These are phyloP conservation scores for Parotia lawesii DNA, from an alignment of 2,113 vertebrate species.

Conservation along the genomic window DNA sequence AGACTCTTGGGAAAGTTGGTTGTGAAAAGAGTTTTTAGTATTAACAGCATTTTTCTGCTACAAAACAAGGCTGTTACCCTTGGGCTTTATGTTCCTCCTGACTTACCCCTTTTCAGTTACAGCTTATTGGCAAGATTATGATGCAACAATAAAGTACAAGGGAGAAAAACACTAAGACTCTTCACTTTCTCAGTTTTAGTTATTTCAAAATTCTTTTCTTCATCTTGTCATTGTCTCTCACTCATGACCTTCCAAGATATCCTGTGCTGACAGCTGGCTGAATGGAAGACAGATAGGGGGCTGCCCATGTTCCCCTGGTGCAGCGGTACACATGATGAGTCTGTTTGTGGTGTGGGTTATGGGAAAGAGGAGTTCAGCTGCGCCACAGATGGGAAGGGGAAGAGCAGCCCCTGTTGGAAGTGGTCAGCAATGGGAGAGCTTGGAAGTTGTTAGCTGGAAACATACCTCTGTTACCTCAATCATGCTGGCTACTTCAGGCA, in stretches of 20 bases:
- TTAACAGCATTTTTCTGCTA: background rate
- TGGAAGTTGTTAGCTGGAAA: background rate
- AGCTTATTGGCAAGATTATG: background rate
- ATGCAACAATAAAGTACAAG: background rate
- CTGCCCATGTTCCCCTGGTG: background rate
- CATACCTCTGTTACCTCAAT: background rate
- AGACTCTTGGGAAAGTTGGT: background rate
- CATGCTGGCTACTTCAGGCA: accelerated
- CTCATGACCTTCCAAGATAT: background rate
- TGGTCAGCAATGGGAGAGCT: background rate
- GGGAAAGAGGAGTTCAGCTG: background rate
- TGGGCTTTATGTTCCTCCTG: background rate
- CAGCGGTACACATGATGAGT: background rate
- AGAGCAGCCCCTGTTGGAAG: background rate
- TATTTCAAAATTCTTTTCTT: background rate
- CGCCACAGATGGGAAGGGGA: background rate
- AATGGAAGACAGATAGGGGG: background rate
- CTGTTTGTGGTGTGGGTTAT: background rate
- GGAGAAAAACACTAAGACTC: background rate
- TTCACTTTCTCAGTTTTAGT: background rate
- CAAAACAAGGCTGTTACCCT: background rate
- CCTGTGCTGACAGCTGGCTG: background rate
- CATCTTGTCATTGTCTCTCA: background rate
- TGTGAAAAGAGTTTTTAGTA: background rate
- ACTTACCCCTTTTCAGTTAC: background rate